Conservation (phyloP, 2,888 invertebrate genomes). For the Ecdyonurus torrentis region DNA sequence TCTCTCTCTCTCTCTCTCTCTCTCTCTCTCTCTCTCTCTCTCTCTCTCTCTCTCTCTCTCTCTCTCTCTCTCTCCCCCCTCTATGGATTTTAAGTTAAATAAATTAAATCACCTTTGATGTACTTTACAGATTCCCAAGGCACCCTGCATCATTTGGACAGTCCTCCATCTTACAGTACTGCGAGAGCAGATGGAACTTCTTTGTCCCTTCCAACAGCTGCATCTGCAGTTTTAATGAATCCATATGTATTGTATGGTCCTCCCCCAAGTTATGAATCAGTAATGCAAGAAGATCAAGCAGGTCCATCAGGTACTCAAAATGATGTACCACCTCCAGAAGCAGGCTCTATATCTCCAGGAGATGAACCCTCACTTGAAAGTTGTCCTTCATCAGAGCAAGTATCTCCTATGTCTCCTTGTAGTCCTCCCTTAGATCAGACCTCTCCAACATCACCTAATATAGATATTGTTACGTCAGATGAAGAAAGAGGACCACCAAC, state of each 20-base stretch:
- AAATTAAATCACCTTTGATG: too few species aligned
- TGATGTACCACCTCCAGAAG: not conserved
- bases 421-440: not conserved
- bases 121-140: not conserved
- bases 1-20: too few species aligned
- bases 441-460: not conserved
- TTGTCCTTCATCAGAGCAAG: not conserved
- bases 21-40: too few species aligned
- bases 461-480: not conserved
- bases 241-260: constrained; percentile 31
- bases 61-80: too few species aligned
- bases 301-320: not conserved
- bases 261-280: constrained; percentile 32
- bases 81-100: too few species aligned
- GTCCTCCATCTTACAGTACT: constrained; percentile 4
- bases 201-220: not conserved
- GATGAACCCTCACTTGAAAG: not conserved
- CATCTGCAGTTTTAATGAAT: not conserved
- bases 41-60: too few species aligned
- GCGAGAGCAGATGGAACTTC: not conserved
- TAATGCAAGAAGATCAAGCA: constrained; percentile 13
- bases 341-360: not conserved
- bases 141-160: constrained; percentile 1
- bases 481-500: not conserved
- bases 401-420: not conserved